Evolutionary conservation across 2,113 vertebrate species (phyloP).

Genomic region (Otolemur garnettii): DNA sequence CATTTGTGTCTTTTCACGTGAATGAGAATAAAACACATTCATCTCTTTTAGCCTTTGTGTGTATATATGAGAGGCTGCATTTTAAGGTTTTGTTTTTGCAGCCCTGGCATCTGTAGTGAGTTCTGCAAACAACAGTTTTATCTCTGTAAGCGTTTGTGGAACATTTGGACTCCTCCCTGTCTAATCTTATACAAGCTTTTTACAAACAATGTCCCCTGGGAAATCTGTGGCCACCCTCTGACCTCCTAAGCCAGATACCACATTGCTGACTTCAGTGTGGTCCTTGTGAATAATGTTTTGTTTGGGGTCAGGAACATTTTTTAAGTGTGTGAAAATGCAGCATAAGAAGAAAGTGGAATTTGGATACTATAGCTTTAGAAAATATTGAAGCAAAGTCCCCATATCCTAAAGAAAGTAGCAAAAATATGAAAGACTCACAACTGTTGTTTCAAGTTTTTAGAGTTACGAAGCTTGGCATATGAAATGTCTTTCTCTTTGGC

Average conservation of each 20-base stretch:
- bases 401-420: not conserved
- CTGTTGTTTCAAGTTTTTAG: not conserved
- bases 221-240: not conserved
- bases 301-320: conserved; percentile 40
- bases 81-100: not conserved
- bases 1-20: conserved; percentile 22
- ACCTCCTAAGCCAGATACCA: not conserved
- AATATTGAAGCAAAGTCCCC: not conserved
- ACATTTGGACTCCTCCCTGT: not conserved
- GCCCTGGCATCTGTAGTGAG: not conserved
- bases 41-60: not conserved
- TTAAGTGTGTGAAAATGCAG: conserved; percentile 40
- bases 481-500: not conserved
- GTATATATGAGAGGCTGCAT: not conserved
- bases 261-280: conserved; percentile 42
- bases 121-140: conserved; percentile 33
- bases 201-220: not conserved
- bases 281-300: conserved; percentile 47
- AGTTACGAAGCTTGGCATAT: not conserved
- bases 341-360: not conserved
- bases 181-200: conserved; percentile 45
- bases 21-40: conserved; percentile 43
- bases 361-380: not conserved
- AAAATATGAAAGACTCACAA: not conserved
- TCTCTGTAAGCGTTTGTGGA: not conserved